Evolutionary conservation across 2,888 invertebrate species (phyloP), one percentile per base, ranked within the genome.

Genomic region (Heliconius erato): DNA sequence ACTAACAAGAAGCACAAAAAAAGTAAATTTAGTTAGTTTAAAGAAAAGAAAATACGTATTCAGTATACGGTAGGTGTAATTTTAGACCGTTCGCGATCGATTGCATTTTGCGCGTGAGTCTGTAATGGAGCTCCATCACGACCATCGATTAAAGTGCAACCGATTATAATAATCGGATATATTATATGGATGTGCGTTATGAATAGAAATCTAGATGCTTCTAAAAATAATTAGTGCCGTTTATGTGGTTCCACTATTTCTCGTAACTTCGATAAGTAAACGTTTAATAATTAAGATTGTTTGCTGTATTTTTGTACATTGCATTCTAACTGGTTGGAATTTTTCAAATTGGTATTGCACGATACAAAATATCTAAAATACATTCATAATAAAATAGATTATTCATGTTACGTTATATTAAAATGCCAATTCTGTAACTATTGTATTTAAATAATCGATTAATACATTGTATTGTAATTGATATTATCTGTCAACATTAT

Each of bases 11-110:
- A 91, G 92, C 92, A 92, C 92, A 86, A 85, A 90, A 90, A 89
- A 54, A 23, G 6, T 89, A 92, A 88, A 89, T 90, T 92, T 94
- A 94, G 94, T 94, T 95, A 95, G 94, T 93, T 90, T 91, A 91
- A 91, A 92, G 87, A 84, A 90, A 91, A 86, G 81, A 90, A 91
- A 91, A 94, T 95, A 95, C 95, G 94, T 95, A 95, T 93, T 90
- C 92, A 91, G 95, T 96, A 95, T 96, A 96, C 95, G 95, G 92
- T 95, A 96, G 95, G 87, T 94, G 91, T 95, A 94, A 94, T 92
- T 87, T 87, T 88, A 86, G 87, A 88, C 90, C 88, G 83, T 82
- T 90, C 89, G 88, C 88, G 86, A 87, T 89, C 88, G 90, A 88
- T 90, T 88, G 88, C 87, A 84, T 87, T 86, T 85, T 83, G 84